Evolutionary conservation across 2,797 vertebrate genomes (phyloP).

Genomic region (Hafferia zeledoni): DNA sequence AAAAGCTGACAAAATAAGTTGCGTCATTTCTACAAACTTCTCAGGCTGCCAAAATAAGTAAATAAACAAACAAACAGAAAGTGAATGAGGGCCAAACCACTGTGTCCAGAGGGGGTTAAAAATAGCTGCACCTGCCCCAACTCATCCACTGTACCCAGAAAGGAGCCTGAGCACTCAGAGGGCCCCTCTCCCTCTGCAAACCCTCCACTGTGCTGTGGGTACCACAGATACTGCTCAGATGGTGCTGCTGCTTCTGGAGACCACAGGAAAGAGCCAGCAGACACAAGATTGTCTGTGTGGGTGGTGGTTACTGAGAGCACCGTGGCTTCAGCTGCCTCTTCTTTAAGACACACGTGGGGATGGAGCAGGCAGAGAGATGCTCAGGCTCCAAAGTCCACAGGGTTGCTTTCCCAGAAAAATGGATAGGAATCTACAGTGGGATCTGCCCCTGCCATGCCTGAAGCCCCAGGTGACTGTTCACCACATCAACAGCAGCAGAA

Average conservation of each 20-base stretch:
- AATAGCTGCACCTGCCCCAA: background rate
- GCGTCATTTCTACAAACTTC: background rate
- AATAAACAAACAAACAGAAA: background rate
- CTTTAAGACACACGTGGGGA: accelerated
- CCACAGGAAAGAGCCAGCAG: background rate
- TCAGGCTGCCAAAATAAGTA: background rate
- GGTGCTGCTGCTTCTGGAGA: background rate
- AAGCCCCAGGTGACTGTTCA: background rate
- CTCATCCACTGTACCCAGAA: background rate
- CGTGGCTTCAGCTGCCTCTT: background rate
- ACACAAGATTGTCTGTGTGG: background rate
- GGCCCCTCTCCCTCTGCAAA: background rate
- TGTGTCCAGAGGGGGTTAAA: background rate
- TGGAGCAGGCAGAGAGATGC: background rate
- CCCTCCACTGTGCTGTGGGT: accelerated
- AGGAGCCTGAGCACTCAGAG: background rate
- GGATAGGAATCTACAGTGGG: accelerated
- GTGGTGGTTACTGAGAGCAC: background rate
- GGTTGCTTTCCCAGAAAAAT: background rate
- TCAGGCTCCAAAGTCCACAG: accelerated
- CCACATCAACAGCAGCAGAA: background rate
- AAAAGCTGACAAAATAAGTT: background rate
- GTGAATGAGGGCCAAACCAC: background rate
- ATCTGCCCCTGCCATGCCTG: accelerated
- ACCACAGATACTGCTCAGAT: background rate